A percentile compares a stretch with the other conserved stretches of the same genome.
phyloP scores from a whole-genome alignment of 2,797 vertebrate species.

The Pangasius djambal region DNA sequence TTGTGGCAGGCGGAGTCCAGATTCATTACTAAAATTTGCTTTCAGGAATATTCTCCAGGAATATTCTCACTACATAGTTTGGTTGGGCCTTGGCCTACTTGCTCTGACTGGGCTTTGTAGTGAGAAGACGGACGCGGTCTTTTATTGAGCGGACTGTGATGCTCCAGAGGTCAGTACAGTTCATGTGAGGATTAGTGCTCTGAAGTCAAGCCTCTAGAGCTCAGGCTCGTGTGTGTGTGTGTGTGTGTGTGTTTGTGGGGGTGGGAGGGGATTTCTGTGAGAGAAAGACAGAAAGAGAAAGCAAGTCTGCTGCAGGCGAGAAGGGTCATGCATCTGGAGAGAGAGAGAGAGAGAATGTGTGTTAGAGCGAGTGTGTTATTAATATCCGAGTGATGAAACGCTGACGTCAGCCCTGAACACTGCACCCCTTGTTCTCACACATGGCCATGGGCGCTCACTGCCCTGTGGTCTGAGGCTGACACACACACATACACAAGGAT shows the following conservation, averaged over 20 bases:
- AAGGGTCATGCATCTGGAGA: conserved; percentile 25
- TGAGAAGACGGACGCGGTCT: not conserved
- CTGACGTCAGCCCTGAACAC: conserved; percentile 72
- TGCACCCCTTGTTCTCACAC: conserved; percentile 70
- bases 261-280: not conserved
- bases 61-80: not conserved
- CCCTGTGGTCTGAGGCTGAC: conserved; percentile 50
- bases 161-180: not conserved
- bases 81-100: not conserved
- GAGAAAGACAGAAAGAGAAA: not conserved
- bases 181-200: conserved; percentile 1
- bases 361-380: conserved; percentile 61
- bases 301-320: conserved; percentile 13
- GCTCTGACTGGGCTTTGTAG: not conserved
- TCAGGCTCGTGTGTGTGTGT: conserved; percentile 3
- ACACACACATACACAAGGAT: conserved; percentile 30
- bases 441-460: conserved; percentile 59
- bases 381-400: conserved; percentile 73
- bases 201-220: not conserved
- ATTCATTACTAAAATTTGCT: not conserved
- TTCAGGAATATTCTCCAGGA: conserved; percentile 11
- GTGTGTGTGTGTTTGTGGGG: too few relatives aligned
- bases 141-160: not conserved
- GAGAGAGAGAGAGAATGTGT: conserved; percentile 10
- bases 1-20: not conserved